Evolutionary conservation across 2,113 vertebrate genomes (phyloP), one percentile per base, ranked within the genome.

Genomic region (Illadopsis cleaveri): DNA sequence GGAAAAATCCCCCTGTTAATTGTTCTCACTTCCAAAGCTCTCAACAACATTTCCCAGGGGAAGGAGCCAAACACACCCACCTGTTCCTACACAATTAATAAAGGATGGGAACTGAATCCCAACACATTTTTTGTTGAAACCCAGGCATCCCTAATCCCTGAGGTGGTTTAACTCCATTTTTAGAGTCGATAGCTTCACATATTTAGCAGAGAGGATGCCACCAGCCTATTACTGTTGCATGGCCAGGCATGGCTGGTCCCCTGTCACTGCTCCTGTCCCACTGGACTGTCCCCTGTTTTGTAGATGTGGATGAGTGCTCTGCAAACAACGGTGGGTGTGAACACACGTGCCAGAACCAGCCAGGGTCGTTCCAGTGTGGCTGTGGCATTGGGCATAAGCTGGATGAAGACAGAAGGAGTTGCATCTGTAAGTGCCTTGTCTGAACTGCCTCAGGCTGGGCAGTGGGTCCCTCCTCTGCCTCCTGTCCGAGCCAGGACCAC

Each of bases 291-390:
- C 61, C 17, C 0, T 65, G 56, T 66, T 81, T 96, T 73, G 11
- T 18, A 99, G 99, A 99, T 24, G 97, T 99, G 87, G 98, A 99
- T 2, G 99, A 99, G 94, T 99, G 99, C 56, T 94, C 98, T 45
- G 98, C 98, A 0, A 62, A 86, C 15, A 98, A 96, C 0, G 98
- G 98, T 0, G 98, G 98, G 1, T 99, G 99, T 7, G 99, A 99
- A 23, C 99, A 99, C 83, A 95, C 44, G 0, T 99, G 99, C 73
- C 97, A 98, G 86, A 99, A 99, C 97, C 98, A 97, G 25, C 98
- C 93, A 0, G 99, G 99, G 1, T 99, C 99, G 2, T 99, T 99
- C 96, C 98, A 97, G 94, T 99, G 99, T 25, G 96, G 96, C 93
- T 99, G 99, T 4, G 92, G 96, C 65, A 96, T 96, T 0, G 99